Conservation (phyloP, 2,797 vertebrate species). For the Pogonophryne albipinna region DNA sequence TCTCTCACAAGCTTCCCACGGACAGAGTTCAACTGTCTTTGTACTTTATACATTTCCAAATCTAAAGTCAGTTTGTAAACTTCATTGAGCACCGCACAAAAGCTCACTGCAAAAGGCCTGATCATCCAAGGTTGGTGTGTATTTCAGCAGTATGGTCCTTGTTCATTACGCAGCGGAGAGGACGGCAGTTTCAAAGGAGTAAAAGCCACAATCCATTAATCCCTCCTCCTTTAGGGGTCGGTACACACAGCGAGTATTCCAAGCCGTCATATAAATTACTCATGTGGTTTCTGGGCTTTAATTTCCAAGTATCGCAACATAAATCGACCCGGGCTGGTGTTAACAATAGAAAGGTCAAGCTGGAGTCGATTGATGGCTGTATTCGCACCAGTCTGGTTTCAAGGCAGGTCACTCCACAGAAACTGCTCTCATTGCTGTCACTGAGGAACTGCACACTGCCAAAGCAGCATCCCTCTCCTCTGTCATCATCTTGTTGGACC, state of each 20-base stretch:
- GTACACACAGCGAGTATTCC: conserved; percentile 20
- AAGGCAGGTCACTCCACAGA: too few species aligned
- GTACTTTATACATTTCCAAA: conserved; percentile 46
- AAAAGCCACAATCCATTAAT: conserved; percentile 57
- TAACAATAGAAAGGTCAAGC: conserved; percentile 28
- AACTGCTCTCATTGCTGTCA: too few species aligned
- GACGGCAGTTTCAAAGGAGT: conserved; percentile 29
- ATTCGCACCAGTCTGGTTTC: too few species aligned
- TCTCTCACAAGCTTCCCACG: conserved; percentile 19
- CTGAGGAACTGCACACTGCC: too few species aligned
- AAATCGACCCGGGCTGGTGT: conserved; percentile 25
- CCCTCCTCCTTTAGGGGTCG: conserved; percentile 31
- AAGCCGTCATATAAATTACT: conserved; percentile 36
- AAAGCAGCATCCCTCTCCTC: too few species aligned
- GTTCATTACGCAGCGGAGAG: conserved; percentile 32
- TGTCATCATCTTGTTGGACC: too few species aligned
- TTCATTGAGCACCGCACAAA: neutral
- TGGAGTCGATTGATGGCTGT: conserved; percentile 2
- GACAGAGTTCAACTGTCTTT: conserved; percentile 37
- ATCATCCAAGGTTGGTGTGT: conserved; percentile 35
- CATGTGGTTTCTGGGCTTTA: conserved; percentile 28
- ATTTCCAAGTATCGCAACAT: conserved; percentile 15
- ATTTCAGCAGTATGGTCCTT: conserved; percentile 35
- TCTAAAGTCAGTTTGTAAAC: conserved; percentile 30
- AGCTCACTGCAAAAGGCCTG: conserved; percentile 13